Evolutionary conservation across 2,797 vertebrate genomes (phyloP), one percentile per base, ranked within the genome.

Genomic region (Heterohyrax brucei): DNA sequence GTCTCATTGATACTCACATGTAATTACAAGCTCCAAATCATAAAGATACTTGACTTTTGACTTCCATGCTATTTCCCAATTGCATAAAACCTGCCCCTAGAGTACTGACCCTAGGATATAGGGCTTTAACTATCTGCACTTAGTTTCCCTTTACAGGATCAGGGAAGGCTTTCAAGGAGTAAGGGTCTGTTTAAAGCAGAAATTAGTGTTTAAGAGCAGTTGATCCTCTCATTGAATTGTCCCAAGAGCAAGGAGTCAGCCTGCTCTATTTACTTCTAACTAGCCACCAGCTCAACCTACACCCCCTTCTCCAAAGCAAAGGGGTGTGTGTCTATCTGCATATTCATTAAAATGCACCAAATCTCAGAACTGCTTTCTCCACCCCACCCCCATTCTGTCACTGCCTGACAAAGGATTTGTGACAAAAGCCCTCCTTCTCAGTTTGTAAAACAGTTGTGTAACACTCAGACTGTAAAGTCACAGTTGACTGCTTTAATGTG

Each of bases 391-490:
- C 94, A 30, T 46, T 98, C 97, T 80, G 39, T 39, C 39, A 3
- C 83, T 33, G 97, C 97, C 96, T 91, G 92, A 99, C 99, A 99
- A 99, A 99, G 97, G 98, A 28, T 97, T 98, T 96, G 75, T 92
- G 26, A 99, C 98, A 99, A 99, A 99, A 98, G 98, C 98, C 98
- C 98, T 98, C 98, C 98, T 98, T 98, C 98, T 98, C 96, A 98
- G 99, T 99, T 99, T 99, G 99, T 99, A 99, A 99, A 99, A 99
- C 99, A 98, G 99, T 99, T 99, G 99, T 99, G 99, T 99, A 99
- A 99, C 99, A 99, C 99, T 99, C 98, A 98, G 99, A 99, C 99
- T 99, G 98, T 99, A 98, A 99, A 99, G 99, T 97, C 98, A 99
- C 98, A 99, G 98, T 98, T 99, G 99, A 99, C 98, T 99, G 99